Evolutionary conservation across 2,888 invertebrate genomes (phyloP), one percentile per base, ranked within the genome.

Genomic region (Epinotia demarniana): DNA sequence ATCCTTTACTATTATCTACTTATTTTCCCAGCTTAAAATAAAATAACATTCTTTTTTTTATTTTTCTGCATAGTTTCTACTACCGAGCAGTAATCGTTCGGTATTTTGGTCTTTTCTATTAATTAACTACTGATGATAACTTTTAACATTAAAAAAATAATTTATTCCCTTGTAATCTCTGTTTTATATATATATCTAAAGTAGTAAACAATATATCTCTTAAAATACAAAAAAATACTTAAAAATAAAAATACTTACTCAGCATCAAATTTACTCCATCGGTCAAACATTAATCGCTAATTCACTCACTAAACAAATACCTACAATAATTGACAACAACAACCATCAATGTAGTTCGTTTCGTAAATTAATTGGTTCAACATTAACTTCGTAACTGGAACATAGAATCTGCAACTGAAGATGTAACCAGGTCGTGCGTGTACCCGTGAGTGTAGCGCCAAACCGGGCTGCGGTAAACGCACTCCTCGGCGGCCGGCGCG

Each of bases 401-500:
- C 46, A n/a, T 39, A 16, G 1, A 66, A 4, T 39, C n/a, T 16
- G 33, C 33, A 23, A 33, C 61, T 8, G 16, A 66, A 66, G 49
- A n/a, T 53, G 23, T 33, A 18, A 5, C 27, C 11, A 57, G 57
- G n/a, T 12, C n/a, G 33, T 33, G 12, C 6, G 12, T 18, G 27
- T 55, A 9, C 5, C 0, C 57, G 57, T 27, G 23, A 49, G 8
- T 57, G 49, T 27, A 46, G 58, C 69, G 60, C 39, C 70, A 55
- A 18, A 69, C 74, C 63, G 76, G 69, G 74, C 64, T 64, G 18
- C 74, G 70, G 19, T 63, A 13, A 33, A 67, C 73, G 70, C 74
- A 74, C 74, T 74, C 74, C 70, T 49, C 74, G 74, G 57, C 69
- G 63, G 13, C 74, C 72, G 60, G 23, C 46, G 57, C 63, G 62